Evolutionary conservation across 2,888 invertebrate species (phyloP), one percentile per base, ranked within the genome.

Genomic region (Ophion ventricosus): DNA sequence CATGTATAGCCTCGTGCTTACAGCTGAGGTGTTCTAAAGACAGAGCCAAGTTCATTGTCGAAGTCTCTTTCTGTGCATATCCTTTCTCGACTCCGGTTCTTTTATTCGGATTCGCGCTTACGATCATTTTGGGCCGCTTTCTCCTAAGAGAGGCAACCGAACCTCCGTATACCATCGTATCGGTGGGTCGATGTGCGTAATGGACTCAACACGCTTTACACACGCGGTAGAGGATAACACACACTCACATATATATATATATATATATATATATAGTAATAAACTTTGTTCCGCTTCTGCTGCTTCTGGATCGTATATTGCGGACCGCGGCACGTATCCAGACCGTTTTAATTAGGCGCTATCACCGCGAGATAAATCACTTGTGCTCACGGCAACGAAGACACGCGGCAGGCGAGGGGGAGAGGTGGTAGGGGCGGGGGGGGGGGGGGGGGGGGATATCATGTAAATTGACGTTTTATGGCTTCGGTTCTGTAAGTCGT

Each of bases 71-170:
- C 66, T 25, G 49, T 14, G 14, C 17, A 17, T 17, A 40, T 73
- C 54, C 67, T 26, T 29, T 73, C 78, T 82, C 26, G 14, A 23
- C 63, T 5, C 23, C 26, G 14, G n/a, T 35, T 57, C 70, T 72
- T 72, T 70, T 26, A 64, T 74, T 80, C 57, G 75, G 61, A 76
- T 80, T 75, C 83, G 85, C 84, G 85, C 84, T 84, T 79, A 85
- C 78, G 85, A 89, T 89, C 88, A 88, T 91, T 91, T 92, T 80
- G 90, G 91, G 88, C 88, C 90, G 91, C 91, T 92, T 92, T 92
- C 92, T 89, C 89, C 89, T 84, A 87, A 89, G 88, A 86, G 88
- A 87, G 87, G 87, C 77, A 84, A 66, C 64, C 75, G 67, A 20
- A 81, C 70, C 82, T 82, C 80, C 67, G 26, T 77, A 67, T 73